Evolutionary conservation across 2,888 invertebrate genomes (phyloP).

Genomic region (Euplexia lucipara): DNA sequence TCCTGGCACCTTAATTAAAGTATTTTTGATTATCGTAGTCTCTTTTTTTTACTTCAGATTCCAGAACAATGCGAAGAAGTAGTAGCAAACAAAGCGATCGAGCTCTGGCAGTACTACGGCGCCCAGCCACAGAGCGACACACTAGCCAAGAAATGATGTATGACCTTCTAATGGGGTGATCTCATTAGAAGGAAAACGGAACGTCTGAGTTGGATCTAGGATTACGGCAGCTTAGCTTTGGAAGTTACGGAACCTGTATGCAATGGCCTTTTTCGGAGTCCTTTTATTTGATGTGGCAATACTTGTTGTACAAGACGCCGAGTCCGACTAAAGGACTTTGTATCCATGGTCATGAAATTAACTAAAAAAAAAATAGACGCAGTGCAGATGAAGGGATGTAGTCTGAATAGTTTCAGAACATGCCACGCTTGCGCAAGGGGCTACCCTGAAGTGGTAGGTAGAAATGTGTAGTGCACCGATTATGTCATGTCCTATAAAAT

Average conservation of each 20-base stretch:
- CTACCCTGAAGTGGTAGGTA: background rate
- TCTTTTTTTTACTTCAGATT: too few species aligned
- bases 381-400: background rate
- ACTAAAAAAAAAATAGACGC: too few species aligned
- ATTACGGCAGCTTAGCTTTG: constrained; percentile 45
- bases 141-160: constrained; percentile 89
- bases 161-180: constrained; percentile 88
- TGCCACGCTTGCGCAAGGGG: background rate
- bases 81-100: constrained; percentile 96
- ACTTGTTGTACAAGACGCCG: background rate
- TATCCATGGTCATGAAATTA: too few species aligned
- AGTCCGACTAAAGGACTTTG: too few species aligned
- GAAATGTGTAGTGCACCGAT: background rate
- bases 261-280: constrained; percentile 1
- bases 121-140: constrained; percentile 88
- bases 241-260: constrained; percentile 35
- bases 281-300: constrained; percentile 12
- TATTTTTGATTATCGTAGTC: too few species aligned
- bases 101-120: constrained; percentile 96
- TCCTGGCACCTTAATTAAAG: too few species aligned
- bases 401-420: too few species aligned
- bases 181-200: constrained; percentile 87
- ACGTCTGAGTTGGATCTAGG: constrained; percentile 32
- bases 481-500: background rate
- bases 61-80: constrained; percentile 95